Percentiles rank a stretch among this genome's conserved stretches.
phyloP scores from a whole-genome alignment of 2,888 invertebrate species.

The Drosophila algonquin region DNA sequence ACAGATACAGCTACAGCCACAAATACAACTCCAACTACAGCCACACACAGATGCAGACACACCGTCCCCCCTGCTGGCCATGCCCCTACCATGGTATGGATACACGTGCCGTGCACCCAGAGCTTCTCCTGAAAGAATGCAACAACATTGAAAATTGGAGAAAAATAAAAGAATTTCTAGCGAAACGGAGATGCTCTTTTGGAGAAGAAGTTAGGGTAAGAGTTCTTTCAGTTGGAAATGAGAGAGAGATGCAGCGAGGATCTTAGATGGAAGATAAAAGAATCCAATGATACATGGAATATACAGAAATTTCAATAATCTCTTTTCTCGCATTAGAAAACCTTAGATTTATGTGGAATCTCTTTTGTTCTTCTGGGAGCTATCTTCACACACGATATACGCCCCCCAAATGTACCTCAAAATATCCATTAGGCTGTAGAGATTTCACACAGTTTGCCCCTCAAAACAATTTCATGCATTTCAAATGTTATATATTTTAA shows the following conservation, averaged over 20 bases:
- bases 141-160: constrained; percentile 49
- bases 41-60: constrained; percentile 16
- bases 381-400: no score
- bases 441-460: no score
- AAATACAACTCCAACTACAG: constrained; percentile 8
- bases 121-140: constrained; percentile 62
- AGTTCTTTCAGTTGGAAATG: no score
- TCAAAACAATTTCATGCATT: no score
- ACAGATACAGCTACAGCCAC: constrained; percentile 8
- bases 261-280: not conserved
- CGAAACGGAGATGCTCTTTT: constrained; percentile 29
- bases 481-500: no score
- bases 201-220: not conserved
- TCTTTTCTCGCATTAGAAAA: no score
- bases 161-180: not conserved
- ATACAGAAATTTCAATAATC: no score
- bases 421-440: no score
- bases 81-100: constrained; percentile 10
- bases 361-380: no score
- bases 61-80: not conserved
- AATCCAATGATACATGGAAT: no score
- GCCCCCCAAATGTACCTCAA: no score
- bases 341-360: no score
- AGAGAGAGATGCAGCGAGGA: not conserved
- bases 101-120: constrained; percentile 38